These are phyloP conservation scores for Carassius carassius DNA, from an alignment of 2,113 vertebrate species.

Conservation along the genomic window DNA sequence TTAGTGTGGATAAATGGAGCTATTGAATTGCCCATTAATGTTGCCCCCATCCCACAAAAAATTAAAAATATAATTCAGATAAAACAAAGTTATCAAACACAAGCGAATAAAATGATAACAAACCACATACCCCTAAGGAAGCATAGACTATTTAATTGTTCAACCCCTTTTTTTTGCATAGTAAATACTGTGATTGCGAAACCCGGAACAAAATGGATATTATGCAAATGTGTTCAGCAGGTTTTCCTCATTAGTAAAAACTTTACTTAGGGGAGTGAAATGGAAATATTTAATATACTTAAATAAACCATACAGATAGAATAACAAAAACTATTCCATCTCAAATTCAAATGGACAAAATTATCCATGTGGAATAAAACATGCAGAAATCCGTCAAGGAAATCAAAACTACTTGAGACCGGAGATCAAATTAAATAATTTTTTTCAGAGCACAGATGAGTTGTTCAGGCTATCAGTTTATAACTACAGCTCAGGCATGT, in stretches of 20 bases:
- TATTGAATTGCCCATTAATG: too few species aligned
- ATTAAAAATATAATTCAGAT: not conserved
- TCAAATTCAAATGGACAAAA: constrained; percentile 20
- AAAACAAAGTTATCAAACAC: not conserved
- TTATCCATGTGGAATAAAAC: constrained; percentile 24
- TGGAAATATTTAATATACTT: not conserved
- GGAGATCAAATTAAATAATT: constrained; percentile 12
- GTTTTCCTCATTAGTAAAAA: constrained; percentile 15
- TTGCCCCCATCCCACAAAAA: too few species aligned
- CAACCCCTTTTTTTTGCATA: too few species aligned
- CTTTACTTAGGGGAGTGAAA: constrained; percentile 9
- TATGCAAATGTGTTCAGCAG: not conserved
- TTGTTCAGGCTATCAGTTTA: constrained; percentile 2
- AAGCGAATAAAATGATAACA: not conserved
- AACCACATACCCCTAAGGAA: not conserved
- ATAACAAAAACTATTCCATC: not conserved
- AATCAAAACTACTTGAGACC: constrained; percentile 25
- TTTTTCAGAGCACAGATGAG: constrained; percentile 14
- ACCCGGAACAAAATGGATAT: not conserved
- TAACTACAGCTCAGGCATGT: constrained; percentile 25
- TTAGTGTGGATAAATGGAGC: not conserved
- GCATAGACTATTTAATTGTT: not conserved
- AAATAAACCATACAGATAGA: not conserved
- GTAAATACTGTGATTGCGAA: not conserved
- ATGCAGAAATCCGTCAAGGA: constrained; percentile 12